Base-by-base conservation (phyloP, 2,113 vertebrate genomes). In the Scomber scombrus region DNA sequence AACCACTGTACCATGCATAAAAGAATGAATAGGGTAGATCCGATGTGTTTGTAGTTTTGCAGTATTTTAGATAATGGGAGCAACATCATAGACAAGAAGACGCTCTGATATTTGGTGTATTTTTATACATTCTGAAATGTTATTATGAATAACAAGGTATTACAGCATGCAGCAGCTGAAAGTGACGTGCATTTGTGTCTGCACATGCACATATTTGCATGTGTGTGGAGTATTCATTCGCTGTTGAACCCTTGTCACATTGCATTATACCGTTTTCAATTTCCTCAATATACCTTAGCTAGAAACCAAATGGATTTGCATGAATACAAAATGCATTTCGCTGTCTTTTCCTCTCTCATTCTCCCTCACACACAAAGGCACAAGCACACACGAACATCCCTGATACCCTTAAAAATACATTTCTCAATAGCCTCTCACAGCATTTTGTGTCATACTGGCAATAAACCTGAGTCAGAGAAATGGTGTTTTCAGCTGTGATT, bases 191-290 rank as follows among this genome's bases (percentile, higher is more conserved):
- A 21, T 55, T 34, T 79, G 14, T 47, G 50, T 62, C 40, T 51
- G n/a, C 65, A 49, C 6, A 3, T 40, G 71, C 11, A 11, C 47
- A 16, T 54, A 15, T 62, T 76, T 78, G 31, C 7, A 12, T 75
- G 58, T 47, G 63, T 62, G 57, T 21, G 18, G 40, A 11, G 18
- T 40, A 29, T 60, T 86, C 66, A 68, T 80, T 51, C 26, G 31
- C 61, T 6, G 5, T 12, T 47, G 54, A 85, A 55, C 16, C 54
- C 71, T 64, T 84, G 87, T 90, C 70, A 73, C 80, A 70, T 80
- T 86, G 61, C 74, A 84, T 90, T 88, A 86, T 26, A 62, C 66
- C 16, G 26, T 77, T 85, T 89, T 88, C 82, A 86, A 73, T 86
- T 88, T 88, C 47, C 77, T 75, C 64, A 77, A 84, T 78, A 75